Base-by-base conservation (phyloP, 2,797 vertebrate genomes). In the Sebastes nivosus region DNA sequence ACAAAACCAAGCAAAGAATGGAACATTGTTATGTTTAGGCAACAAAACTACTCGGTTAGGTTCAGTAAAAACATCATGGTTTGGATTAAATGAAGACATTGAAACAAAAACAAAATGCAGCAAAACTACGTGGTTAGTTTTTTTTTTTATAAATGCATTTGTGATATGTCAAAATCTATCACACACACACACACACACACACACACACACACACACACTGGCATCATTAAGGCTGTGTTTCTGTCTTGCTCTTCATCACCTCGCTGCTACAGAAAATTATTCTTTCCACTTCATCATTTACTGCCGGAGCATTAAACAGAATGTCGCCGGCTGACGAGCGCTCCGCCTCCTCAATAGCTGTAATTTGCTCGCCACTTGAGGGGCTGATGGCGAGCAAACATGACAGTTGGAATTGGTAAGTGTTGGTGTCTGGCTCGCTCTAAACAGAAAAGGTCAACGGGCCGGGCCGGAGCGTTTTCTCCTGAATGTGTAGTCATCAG, bases 201-300 rank as follows among this genome's bases (percentile, higher is more conserved):
- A 30, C 32, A 69, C 76, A 80, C 66, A 73, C 22, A 25, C 38
- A 34, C 63, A 72, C 58, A 71, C 55, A 34, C 25, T 1, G 6
- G 8, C n/a, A 67, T 14, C 34, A 46, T 70, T 63, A 73, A 69
- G 65, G 24, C 52, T 64, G 9, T 52, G 58, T 75, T 32, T 79
- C 77, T 59, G 14, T 67, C 36, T 54, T 77, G 57, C 79, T 58
- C 25, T 66, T 78, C 50, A 60, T 79, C 46, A 72, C 87, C 63
- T 75, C 59, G 4, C 14, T 3, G 14, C 57, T 29, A 34, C 32
- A 54, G 34, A 66, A 72, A 52, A 87, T 80, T 3, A 68, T 79
- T 82, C 27, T 79, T 71, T 86, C 73, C 79, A 72, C 81, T 84
- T 90, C 77, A 85, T 91, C 73, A 69, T 82, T 92, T 85, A 72